Conservation (phyloP, 2,113 vertebrate genomes). For the Oryzias woworae region DNA sequence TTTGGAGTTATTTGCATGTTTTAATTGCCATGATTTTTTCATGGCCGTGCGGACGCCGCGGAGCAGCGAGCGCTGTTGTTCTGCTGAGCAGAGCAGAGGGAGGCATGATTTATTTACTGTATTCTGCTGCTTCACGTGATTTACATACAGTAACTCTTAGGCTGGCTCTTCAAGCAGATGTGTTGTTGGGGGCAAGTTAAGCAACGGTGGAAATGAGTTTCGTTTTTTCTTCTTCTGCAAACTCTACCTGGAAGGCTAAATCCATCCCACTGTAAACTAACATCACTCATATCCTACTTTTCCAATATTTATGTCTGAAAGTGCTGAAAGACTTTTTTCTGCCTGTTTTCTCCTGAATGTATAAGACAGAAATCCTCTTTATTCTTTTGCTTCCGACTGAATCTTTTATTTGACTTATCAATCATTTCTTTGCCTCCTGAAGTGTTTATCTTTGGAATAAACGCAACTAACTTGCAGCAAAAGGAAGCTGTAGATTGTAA, state of each 20-base stretch:
- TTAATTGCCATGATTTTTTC: constrained; percentile 61
- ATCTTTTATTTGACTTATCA: constrained; percentile 69
- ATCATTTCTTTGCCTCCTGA: constrained; percentile 46
- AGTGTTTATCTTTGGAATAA: constrained; percentile 49
- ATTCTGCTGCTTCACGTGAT: constrained; percentile 34
- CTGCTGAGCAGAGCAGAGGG: constrained; percentile 35
- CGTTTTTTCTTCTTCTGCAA: constrained; percentile 8
- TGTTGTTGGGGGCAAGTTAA: constrained; percentile 23
- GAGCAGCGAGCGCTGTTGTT: constrained; percentile 36
- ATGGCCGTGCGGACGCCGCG: constrained; percentile 19
- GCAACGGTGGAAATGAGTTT: constrained; percentile 25
- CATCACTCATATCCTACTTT: no score
- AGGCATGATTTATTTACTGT: constrained; percentile 63
- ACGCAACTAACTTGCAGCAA: constrained; percentile 11
- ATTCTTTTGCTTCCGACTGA: constrained; percentile 42
- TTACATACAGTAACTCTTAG: constrained; percentile 33
- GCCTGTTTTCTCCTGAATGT: background rate
- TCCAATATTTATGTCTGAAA: no score
- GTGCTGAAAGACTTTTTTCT: no score
- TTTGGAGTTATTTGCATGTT: constrained; percentile 51
- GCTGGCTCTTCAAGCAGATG: constrained; percentile 20
- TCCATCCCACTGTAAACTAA: no score
- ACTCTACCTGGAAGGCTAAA: no score
- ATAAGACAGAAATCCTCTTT: background rate
- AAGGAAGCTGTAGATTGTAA: constrained; percentile 15